Base-by-base conservation (phyloP, 2,797 vertebrate species). In the Trematomus bernacchii region DNA sequence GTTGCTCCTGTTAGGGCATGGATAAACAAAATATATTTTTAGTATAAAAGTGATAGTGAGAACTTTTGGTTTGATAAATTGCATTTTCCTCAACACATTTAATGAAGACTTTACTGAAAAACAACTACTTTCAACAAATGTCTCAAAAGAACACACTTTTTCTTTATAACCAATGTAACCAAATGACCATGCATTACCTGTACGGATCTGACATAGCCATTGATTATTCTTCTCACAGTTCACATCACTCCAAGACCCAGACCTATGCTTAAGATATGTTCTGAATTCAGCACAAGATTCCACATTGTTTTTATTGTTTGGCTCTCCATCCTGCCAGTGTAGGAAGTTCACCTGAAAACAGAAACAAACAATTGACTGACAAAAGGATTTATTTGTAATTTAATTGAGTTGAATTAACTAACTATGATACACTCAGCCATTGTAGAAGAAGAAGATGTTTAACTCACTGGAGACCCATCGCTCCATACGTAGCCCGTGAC, bases 201-300 rank as follows among this genome's bases (percentile, higher is more conserved):
- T 94, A 50, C 30, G 92, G 69, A 99, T 95, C 78, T 98, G 94
- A 86, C 97, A 99, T 68, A 96, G 75, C 96, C 96, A 99, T 42
- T 86, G 46, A 21, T 89, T 92, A 7, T 84, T 77, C 10, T 61
- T 85, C 63, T 96, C 94, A 86, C 97, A 99, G n/a, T 96, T 94
- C 11, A 91, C 86, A 73, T 97, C 96, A 42, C 94, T 97, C 97
- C 97, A 99, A 43, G 66, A 65, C 2, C 62, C 43, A 0, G 0
- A 0, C 0, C 66, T 64, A 74, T 6, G 1, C 66, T 4, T 77
- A 1, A 0, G 15, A 12, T 79, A 47, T 0, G 53, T 8, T 10
- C 1, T 47, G 48, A 96, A 27, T 85, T 96, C 95, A 57, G 70
- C 92, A 86, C 97, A 98, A n/a, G 92, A 94, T 90, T 98, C 96